Base-by-base conservation (phyloP, 2,113 vertebrate genomes). In the Sciurus niger region DNA sequence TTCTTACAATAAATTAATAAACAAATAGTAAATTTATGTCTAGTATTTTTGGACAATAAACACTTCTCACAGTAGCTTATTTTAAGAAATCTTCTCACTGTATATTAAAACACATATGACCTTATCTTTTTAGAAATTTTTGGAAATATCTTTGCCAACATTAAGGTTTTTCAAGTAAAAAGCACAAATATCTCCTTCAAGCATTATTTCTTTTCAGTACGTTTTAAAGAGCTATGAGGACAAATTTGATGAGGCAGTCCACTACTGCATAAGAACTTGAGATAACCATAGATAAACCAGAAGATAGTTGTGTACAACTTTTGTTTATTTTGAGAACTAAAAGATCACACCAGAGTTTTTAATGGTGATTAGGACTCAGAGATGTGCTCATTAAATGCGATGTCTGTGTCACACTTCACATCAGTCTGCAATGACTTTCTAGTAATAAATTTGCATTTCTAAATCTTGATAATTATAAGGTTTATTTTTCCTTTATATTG, bases 141-240 rank as follows among this genome's bases (percentile, higher is more conserved):
- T 8, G 53, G 25, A 78, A 88, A 94, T 90, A 74, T 84, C n/a
- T 90, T 95, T 95, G 63, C 67, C 7, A 94, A 65, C 17, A 67
- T 77, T 84, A 25, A 67, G 24, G 11, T 46, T 80, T 95, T 87
- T 85, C 8, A 90, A 86, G 25, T 92, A 92, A 97, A 94, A 96
- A 43, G 16, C 8, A 37, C n/a, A 93, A 6, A 37, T 48, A 51
- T 70, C 28, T 92, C 30, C 14, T 91, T 83, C 63, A 92, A 14
- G n/a, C 1, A 13, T 25, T 68, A 60, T 32, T 80, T 53, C 16
- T 4, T 20, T 13, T 22, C 7, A 34, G 0, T 32, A 1, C 84
- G 37, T 74, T 97, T 37, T 68, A 65, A 87, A 94, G 28, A 17
- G 73, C 30, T 43, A 13, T n/a, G 43, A 84, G 48, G 16, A 96